These are phyloP conservation scores for Coenobita brevimanus DNA, from an alignment of 1,140 invertebrate genomes.

Conservation along the genomic window DNA sequence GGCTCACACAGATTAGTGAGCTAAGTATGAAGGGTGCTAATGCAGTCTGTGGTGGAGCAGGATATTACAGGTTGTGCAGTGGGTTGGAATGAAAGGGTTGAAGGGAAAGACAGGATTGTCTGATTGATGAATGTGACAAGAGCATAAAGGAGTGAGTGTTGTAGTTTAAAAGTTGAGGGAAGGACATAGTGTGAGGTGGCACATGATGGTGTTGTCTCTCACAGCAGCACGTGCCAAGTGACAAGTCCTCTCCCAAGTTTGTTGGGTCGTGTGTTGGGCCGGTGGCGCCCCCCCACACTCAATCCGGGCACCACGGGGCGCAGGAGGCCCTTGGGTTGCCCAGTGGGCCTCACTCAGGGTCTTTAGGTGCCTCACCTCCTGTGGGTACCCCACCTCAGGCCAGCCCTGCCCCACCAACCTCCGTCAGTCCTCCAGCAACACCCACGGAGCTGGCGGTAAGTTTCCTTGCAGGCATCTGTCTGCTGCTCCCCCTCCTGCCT, in stretches of 20 bases:
- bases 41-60: no score
- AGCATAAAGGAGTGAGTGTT: neutral
- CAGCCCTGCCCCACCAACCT: constrained; percentile 59
- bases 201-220: constrained; percentile 60
- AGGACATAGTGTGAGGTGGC: constrained; percentile 23
- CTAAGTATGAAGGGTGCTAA: no score
- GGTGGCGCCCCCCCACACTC: constrained; percentile 42
- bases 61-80: no score
- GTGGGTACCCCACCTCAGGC: constrained; percentile 56
- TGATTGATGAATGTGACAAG: neutral
- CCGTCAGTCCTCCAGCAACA: constrained; percentile 62
- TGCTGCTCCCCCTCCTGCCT: no score
- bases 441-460: constrained; percentile 59
- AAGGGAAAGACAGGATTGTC: neutral
- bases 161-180: neutral
- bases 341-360: constrained; percentile 53
- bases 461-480: no score
- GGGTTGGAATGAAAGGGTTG: no score
- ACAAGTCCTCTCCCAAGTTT: constrained; percentile 61
- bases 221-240: constrained; percentile 64
- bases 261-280: constrained; percentile 34
- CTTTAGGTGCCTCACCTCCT: constrained; percentile 55
- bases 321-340: constrained; percentile 58
- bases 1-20: no score
- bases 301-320: constrained; percentile 49